Evolutionary conservation across 2,888 invertebrate genomes (phyloP).

Genomic region (Cataglyphis rosenhaueri): DNA sequence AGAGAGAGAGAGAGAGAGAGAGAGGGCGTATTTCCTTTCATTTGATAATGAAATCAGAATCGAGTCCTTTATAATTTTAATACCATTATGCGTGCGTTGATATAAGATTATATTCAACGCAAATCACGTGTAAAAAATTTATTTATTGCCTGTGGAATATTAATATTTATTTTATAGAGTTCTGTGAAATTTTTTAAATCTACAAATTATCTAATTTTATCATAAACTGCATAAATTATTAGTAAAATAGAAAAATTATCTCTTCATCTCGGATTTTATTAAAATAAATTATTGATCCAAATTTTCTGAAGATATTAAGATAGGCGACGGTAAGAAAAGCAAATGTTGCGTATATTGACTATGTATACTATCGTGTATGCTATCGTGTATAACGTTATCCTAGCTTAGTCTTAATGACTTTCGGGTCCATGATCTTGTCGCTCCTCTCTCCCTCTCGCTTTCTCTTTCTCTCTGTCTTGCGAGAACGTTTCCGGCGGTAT

Average conservation of each 20-base stretch:
- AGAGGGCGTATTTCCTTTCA: neutral
- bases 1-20: neutral
- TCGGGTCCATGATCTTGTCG: constrained; percentile 50
- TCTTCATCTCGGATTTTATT: neutral
- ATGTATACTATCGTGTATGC: constrained; percentile 4
- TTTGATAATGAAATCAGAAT: neutral
- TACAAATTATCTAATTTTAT: neutral
- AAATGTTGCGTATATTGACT: constrained; percentile 20
- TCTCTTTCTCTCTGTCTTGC: neutral
- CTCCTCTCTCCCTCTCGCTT: constrained; percentile 4
- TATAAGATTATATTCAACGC: neutral
- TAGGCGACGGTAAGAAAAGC: constrained; percentile 4
- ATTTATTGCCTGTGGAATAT: neutral
- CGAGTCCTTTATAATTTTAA: constrained; percentile 2
- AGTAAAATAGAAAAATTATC: neutral
- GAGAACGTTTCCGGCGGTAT: constrained; percentile 25
- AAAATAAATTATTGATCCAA: neutral
- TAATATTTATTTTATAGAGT: neutral
- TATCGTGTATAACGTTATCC: constrained; percentile 32
- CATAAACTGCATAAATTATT: neutral
- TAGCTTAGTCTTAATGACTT: constrained; percentile 72
- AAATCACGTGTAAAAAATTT: neutral
- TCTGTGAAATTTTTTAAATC: neutral
- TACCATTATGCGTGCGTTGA: neutral
- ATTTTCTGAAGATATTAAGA: neutral